Evolutionary conservation across 2,888 invertebrate genomes (phyloP), one percentile per base, ranked within the genome.

Genomic region (Cataglyphis cursor): DNA sequence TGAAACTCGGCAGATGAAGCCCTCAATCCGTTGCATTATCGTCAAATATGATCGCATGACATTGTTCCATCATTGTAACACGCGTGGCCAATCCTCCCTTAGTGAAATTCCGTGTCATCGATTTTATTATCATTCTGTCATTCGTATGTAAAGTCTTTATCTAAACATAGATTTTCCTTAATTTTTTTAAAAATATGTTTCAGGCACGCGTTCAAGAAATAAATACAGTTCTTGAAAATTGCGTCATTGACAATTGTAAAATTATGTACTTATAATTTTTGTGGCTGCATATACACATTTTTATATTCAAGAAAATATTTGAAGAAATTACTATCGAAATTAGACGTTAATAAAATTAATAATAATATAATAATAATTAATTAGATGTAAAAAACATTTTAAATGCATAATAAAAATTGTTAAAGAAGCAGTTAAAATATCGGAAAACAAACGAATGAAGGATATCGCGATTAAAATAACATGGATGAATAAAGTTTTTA

Each of bases 191-290:
- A 61, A 12, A 48, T 35, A 21, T 8, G 6, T 48, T 62, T 48
- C 35, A 48, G 48, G 2, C 51, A n/a, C 51, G 8, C 5, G n/a
- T 24, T 10, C 0, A 54, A 24, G 15, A 21, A 73, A 21, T 2
- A 44, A 31, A 35, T 15, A 18, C 3, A 9, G 9, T 35, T 15
- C 31, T 10, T 0, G 1, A 18, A 10, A 31, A 64, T 51, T 59
- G 12, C 3, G 28, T 72, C 6, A 38, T 57, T 38, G 24, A 57
- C 38, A 59, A 24, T 4, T 24, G 8, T 12, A 10, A 59, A 38
- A 73, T 59, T 59, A 38, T 24, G 4, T 38, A 24, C 24, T 21
- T 70, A 4, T 18, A 38, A 72, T 48, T 48, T 41, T 72, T 59
- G 24, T 35, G 35, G 15, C 18, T 72, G 10, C 6, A 18, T 18